Base-by-base conservation (phyloP, 2,113 vertebrate genomes). In the Glaucomys volans region DNA sequence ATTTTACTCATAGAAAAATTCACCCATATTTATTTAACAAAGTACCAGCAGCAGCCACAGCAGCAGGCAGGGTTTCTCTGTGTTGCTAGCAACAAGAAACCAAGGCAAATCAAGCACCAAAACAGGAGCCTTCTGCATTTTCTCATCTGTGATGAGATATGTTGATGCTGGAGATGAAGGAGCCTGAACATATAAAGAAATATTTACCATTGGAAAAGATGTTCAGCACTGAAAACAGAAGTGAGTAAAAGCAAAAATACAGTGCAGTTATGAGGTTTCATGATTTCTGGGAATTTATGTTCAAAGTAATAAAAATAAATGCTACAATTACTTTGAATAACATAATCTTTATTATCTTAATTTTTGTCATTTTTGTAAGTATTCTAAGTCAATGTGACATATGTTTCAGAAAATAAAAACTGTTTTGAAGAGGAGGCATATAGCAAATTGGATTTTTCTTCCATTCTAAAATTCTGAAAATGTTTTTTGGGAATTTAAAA, bases 31-130 rank as follows among this genome's bases (percentile, higher is more conserved):
- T 96, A 97, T 96, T 87, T 97, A 98, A 59, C 71, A 96, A 4
- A 87, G 66, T 76, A 86, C 47, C 69, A 94, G 62, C 28, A 72
- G 79, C 67, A 54, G 64, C 90, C 2, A 18, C 22, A 57, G 54
- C 54, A 90, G 90, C 42, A 89, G 91, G 35, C 62, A 10, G 80
- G 75, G 80, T 96, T 97, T 94, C 72, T 95, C 13, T 89, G 82
- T 98, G 97, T 97, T 97, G 96, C 83, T 98, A 98, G 97, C 98
- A 98, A 98, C 97, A 11, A 81, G 89, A 88, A 86, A 7, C 2
- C 81, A 54, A 52, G 50, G 24, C 1, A 93, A 72, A 93, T 83
- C 44, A 75, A 32, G 24, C 35, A 84, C 72, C 59, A 62, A 30
- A 75, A 67, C 87, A 71, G 91, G 75, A 47, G 72, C 71, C 94